Percentiles rank a stretch among this genome's conserved stretches.
Conservation (phyloP, 1,140 invertebrate species). For the Rhagoletis pomonella region DNA sequence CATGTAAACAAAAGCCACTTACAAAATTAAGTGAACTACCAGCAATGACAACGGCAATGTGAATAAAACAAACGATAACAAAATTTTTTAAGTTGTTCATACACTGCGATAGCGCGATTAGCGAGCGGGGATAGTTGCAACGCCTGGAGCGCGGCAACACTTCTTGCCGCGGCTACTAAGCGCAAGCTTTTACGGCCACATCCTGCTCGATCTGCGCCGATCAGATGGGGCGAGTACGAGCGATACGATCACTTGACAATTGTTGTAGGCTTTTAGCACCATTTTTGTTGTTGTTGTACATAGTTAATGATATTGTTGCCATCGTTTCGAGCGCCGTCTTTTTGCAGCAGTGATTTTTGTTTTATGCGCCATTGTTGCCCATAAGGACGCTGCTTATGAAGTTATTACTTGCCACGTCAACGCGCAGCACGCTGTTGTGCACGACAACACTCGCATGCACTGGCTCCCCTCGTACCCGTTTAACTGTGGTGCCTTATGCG, state of each 20-base stretch:
- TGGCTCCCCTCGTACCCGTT: too few relatives aligned
- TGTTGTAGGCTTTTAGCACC: neutral
- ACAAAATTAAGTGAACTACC: slow-evolving; percentile 51
- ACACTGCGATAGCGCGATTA: neutral
- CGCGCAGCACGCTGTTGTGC: neutral
- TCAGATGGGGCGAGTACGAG: slow-evolving; percentile 6
- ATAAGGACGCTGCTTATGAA: slow-evolving; percentile 31
- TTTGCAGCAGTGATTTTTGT: slow-evolving; percentile 8
- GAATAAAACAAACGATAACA: slow-evolving; percentile 44
- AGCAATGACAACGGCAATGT: slow-evolving; percentile 25
- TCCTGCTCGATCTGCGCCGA: slow-evolving; percentile 5
- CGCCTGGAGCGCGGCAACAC: neutral
- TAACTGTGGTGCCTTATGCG: neutral
- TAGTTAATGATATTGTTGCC: neutral
- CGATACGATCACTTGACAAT: slow-evolving; percentile 28
- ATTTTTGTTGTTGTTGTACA: neutral
- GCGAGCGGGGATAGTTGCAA: neutral
- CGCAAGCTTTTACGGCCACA: slow-evolving; percentile 24
- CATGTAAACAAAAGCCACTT: slow-evolving; percentile 52
- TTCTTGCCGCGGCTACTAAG: neutral
- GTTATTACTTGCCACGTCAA: slow-evolving; percentile 46
- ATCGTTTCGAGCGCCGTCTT: neutral
- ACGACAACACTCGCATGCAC: neutral
- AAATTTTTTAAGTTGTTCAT: slow-evolving; percentile 31
- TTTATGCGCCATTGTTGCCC: slow-evolving; percentile 44